A percentile compares a stretch with the other conserved stretches of the same genome.
These are phyloP conservation scores for Harpagoxenus sublaevis DNA, from an alignment of 2,888 invertebrate species.

Conservation along the genomic window DNA sequence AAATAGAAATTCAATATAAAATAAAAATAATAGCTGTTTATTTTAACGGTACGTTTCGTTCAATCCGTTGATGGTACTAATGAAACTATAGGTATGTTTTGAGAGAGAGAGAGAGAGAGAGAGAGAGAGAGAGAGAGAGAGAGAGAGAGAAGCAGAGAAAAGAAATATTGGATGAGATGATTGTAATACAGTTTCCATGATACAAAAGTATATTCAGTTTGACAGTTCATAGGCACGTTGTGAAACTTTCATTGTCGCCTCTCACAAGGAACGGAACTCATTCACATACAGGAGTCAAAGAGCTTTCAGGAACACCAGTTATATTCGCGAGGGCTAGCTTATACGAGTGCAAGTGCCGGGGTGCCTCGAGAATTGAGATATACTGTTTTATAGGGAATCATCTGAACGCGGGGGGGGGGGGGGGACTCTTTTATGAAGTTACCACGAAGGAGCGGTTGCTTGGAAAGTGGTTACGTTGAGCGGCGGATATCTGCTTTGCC, in stretches of 20 bases:
- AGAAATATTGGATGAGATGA: not conserved
- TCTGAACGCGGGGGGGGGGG: slow-evolving; percentile 80
- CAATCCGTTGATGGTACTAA: not conserved
- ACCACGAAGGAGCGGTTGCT: slow-evolving; percentile 78
- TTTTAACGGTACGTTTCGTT: not conserved
- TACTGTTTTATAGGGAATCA: slow-evolving; percentile 83
- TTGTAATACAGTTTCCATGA: not conserved
- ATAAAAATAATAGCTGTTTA: not conserved
- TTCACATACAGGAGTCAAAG: slow-evolving; percentile 21
- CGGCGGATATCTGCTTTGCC: slow-evolving; percentile 74
- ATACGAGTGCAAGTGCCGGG: slow-evolving; percentile 50
- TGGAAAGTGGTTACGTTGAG: slow-evolving; percentile 81
- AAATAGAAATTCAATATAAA: not conserved
- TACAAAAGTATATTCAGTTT: slow-evolving; percentile 8
- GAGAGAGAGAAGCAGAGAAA: not conserved
- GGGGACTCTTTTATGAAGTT: slow-evolving; percentile 83
- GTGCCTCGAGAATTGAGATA: slow-evolving; percentile 81
- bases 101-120: not conserved
- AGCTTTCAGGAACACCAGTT: slow-evolving; percentile 66
- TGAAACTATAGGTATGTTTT: not conserved
- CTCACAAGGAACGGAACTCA: not conserved
- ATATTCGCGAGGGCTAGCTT: slow-evolving; percentile 52
- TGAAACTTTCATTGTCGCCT: slow-evolving; percentile 17
- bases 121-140: not conserved
- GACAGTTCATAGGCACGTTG: not conserved